Conservation (phyloP, 2,888 invertebrate genomes). For the Strigamia transsilvanica region DNA sequence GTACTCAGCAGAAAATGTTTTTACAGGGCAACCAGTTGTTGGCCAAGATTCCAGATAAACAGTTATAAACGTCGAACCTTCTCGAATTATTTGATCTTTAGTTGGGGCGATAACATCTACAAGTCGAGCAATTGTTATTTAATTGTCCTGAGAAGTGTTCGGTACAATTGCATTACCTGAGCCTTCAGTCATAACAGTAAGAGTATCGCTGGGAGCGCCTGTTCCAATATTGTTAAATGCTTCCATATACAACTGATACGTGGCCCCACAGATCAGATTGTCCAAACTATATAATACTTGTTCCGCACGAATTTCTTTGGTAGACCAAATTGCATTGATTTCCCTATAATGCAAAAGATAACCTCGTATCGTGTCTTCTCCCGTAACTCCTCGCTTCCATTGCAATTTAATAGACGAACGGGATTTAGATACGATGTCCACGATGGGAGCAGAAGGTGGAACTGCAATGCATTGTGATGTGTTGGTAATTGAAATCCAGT, state of each 20-base stretch:
- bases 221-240: slow-evolving; percentile 44
- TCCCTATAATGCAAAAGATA: not conserved
- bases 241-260: slow-evolving; percentile 43
- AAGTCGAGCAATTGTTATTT: too few relatives aligned
- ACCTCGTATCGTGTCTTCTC: slow-evolving; percentile 52
- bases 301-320: not conserved
- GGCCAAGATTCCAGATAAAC: slow-evolving; percentile 51
- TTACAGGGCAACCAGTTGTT: not conserved
- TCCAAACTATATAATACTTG: slow-evolving; percentile 28
- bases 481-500: too few relatives aligned
- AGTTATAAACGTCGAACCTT: slow-evolving; percentile 31
- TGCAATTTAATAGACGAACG: slow-evolving; percentile 57
- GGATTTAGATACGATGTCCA: slow-evolving; percentile 57
- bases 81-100: not conserved
- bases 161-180: not conserved
- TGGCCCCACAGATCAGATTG: slow-evolving; percentile 6
- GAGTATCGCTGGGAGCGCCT: not conserved
- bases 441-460: slow-evolving; percentile 58
- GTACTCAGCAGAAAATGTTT: not conserved
- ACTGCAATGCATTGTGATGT: too few relatives aligned
- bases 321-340: not conserved
- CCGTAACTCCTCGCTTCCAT: slow-evolving; percentile 56
- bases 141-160: too few relatives aligned
- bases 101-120: not conserved
- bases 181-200: not conserved